Evolutionary conservation across 2,888 invertebrate species (phyloP), one percentile per base, ranked within the genome.

Genomic region (Eledona agricola): DNA sequence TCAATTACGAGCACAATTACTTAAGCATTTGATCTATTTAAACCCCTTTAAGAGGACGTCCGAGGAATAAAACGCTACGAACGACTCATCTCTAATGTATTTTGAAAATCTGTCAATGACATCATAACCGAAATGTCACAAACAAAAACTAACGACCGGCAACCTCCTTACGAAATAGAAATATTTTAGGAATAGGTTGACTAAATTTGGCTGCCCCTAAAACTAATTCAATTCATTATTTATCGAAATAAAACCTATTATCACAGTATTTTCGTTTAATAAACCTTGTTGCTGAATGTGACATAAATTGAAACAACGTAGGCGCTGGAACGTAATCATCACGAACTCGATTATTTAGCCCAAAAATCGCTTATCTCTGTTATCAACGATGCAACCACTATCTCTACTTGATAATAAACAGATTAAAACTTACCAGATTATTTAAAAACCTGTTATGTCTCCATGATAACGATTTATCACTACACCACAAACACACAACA

Each of bases 381-480:
- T 50, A 50, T 50, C 29, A 22, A 16, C 23, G 17, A 23, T 12
- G 10, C 7, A 29, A 11, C 26, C 12, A 2, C 15, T 31, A n/a
- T 46, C 45, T 46, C 46, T 45, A 37, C 10, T 29, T 20, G 58
- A 53, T 62, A 55, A 58, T 55, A 59, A 62, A 40, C 22, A 34
- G 4, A 43, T 12, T 43, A 55, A 55, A 62, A 68, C 69, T 71
- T 59, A 70, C 70, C 69, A 59, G 65, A 71, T 66, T 65, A 64
- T 57, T 60, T 63, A 53, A 60, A 57, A 65, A 63, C 51, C 51
- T 51, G 65, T 58, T 63, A 68, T 64, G 68, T 67, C 60, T 64
- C 69, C 70, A 64, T 71, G 71, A 72, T 73, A 71, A 71, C 72
- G 69, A 67, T 67, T 67, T 46, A 58, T 63, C 69, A 68, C 68